Percentiles rank a stretch among this genome's conserved stretches.
phyloP scores from a whole-genome alignment of 2,888 invertebrate species.

The Malthinus flaveolus region DNA sequence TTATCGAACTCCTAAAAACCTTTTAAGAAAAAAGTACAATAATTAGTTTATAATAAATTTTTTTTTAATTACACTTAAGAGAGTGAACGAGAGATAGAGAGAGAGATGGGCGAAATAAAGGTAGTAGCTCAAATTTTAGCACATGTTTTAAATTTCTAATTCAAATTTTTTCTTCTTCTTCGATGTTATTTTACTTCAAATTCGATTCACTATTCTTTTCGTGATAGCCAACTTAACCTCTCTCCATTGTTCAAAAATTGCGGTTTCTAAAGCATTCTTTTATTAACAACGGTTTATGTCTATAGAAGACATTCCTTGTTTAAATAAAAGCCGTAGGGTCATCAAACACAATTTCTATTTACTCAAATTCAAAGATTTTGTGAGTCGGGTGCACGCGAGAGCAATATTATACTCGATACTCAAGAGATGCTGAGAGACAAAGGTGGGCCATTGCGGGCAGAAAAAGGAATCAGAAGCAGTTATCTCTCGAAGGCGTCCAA shows the following conservation, averaged over 20 bases:
- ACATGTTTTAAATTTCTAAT: not conserved
- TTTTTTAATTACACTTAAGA: not conserved
- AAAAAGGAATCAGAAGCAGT: too few species aligned
- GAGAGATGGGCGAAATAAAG: not conserved
- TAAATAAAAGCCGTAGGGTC: too few species aligned
- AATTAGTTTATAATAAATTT: not conserved
- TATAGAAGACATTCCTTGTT: not conserved
- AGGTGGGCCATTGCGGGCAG: too few species aligned
- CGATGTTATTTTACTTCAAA: conserved; percentile 1
- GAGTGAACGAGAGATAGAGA: not conserved
- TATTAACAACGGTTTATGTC: conserved; percentile 5
- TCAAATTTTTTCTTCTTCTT: not conserved
- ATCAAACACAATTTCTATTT: too few species aligned
- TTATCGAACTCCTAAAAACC: too few species aligned
- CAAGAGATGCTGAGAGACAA: too few species aligned
- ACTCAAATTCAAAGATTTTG: too few species aligned
- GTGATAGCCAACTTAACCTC: conserved; percentile 1
- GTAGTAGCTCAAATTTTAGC: not conserved
- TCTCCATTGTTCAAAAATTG: conserved; percentile 7
- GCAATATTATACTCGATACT: too few species aligned
- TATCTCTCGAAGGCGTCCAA: too few species aligned
- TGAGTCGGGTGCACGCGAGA: too few species aligned
- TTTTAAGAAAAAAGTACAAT: too few species aligned
- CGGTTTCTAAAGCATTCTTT: conserved; percentile 5
- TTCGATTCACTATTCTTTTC: not conserved